phyloP scores from a whole-genome alignment of 2,888 invertebrate genomes.

The Drosophila helvetica region DNA sequence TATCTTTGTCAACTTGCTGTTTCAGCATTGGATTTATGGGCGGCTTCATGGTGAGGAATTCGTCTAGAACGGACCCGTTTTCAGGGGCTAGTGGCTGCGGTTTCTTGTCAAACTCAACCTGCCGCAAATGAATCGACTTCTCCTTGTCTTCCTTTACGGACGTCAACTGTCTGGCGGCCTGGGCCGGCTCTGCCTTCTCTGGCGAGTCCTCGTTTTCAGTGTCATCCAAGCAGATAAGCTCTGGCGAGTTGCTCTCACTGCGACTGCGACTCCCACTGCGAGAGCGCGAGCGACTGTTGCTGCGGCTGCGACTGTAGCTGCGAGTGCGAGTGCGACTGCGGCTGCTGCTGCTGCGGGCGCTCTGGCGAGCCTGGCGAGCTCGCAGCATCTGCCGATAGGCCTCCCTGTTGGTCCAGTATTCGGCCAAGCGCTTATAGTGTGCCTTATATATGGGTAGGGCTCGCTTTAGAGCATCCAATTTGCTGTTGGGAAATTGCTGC shows the following conservation, averaged over 20 bases:
- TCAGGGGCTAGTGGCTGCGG: slow-evolving; percentile 14
- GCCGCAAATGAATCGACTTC: slow-evolving; percentile 6
- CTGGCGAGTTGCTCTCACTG: slow-evolving; percentile 48
- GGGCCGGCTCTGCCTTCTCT: slow-evolving; percentile 41
- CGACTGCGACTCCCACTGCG: slow-evolving; percentile 26
- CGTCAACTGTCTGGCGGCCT: slow-evolving; percentile 2
- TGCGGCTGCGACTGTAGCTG: slow-evolving; percentile 13
- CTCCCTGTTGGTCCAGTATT: not conserved
- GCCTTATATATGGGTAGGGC: slow-evolving; percentile 12
- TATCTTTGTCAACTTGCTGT: slow-evolving; percentile 22
- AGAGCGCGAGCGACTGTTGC: not conserved
- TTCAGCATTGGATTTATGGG: slow-evolving; percentile 28
- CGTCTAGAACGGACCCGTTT: slow-evolving; percentile 55
- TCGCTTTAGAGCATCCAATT: slow-evolving; percentile 20
- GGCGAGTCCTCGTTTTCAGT: slow-evolving; percentile 71
- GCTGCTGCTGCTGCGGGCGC: slow-evolving; percentile 35
- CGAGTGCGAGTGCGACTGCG: slow-evolving; percentile 10
- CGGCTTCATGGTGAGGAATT: slow-evolving; percentile 48
- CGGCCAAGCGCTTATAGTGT: not conserved
- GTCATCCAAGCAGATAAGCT: slow-evolving; percentile 67
- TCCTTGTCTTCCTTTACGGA: slow-evolving; percentile 17
- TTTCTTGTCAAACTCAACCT: slow-evolving; percentile 15
- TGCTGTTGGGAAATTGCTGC: slow-evolving; percentile 9
- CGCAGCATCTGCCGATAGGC: not conserved
- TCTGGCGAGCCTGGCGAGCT: not conserved